Base-by-base conservation (phyloP, 1,140 invertebrate species). In the Pinna nobilis region DNA sequence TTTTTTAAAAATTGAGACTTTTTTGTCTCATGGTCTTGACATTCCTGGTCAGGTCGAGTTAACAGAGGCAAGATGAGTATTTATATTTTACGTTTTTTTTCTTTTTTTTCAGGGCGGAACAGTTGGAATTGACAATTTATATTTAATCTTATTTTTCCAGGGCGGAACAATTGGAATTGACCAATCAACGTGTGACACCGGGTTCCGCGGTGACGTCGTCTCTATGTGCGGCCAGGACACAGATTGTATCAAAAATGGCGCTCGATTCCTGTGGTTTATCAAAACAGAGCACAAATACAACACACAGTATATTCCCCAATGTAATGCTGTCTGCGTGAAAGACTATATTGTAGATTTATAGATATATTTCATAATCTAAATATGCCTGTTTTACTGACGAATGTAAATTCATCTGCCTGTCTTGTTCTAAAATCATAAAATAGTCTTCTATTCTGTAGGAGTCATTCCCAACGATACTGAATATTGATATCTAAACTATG, bases 261-360 rank as follows among this genome's bases (percentile, higher is more conserved):
- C 80, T 11, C 51, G 78, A 25, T 84, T 84, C 61, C 70, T 84
- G 9, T 68, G 78, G 60, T 72, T 79, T 18, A 80, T 84, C 59
- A 80, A 82, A 50, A 59, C 78, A n/a, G 77, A 79, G 49, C 77
- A 75, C 28, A 74, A 75, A 20, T 82, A 75, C 60, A 73, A 55
- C 28, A 37, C 28, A 5, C 35, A 23, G 9, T 64, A 61, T 3
- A 13, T 68, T 0, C 28, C 50, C 35, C 39, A 64, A 20, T 77
- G 75, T 50, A 35, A 73, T 18, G 44, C 32, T 18, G 30, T 50
- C 0, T 77, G 75, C 33, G 66, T 77, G 6, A 60, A 47, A 39
- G 65, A 73, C 51, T 77, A 69, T 39, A 68, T 77, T 15, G 60
- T 73, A 28, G 75, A 70, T 44, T n/a, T 59, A 63, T 74, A n/a